These are phyloP conservation scores for Coptodon rendalli DNA, from an alignment of 2,113 vertebrate genomes.

Conservation along the genomic window DNA sequence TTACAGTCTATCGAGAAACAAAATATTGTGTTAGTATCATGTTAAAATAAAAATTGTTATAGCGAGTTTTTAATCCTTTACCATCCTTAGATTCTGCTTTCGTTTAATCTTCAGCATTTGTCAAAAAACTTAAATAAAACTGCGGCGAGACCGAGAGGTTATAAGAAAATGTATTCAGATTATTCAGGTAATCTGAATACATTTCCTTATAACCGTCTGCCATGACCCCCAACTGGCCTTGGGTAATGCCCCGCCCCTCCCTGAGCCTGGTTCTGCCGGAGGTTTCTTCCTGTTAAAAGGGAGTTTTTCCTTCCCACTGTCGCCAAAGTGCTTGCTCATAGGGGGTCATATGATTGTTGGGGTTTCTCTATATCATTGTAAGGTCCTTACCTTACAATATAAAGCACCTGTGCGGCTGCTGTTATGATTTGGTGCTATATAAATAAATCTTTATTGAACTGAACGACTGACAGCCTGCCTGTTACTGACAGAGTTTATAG, in stretches of 20 bases:
- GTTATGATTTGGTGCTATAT: background rate
- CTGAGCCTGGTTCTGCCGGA: rapidly evolving
- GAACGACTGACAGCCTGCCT: background rate
- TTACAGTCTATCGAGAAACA: background rate
- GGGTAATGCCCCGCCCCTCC: background rate
- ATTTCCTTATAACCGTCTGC: too few species aligned
- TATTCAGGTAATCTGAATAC: too few species aligned
- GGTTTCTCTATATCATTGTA: background rate
- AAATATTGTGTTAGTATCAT: background rate
- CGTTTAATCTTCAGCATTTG: rapidly evolving
- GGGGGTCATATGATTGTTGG: background rate
- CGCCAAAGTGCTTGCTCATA: rapidly evolving
- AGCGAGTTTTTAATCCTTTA: background rate
- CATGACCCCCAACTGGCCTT: background rate
- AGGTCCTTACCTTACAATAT: background rate
- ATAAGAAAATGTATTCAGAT: background rate
- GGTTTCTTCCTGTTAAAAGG: background rate
- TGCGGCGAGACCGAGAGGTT: background rate
- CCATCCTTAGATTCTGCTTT: background rate
- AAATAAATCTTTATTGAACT: background rate
- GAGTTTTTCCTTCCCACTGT: background rate
- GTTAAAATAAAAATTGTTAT: background rate
- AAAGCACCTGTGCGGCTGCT: background rate
- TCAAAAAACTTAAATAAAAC: background rate
- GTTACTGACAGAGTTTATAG: background rate